phyloP scores from a whole-genome alignment of 2,797 vertebrate genomes.

The Chrosomus eos region DNA sequence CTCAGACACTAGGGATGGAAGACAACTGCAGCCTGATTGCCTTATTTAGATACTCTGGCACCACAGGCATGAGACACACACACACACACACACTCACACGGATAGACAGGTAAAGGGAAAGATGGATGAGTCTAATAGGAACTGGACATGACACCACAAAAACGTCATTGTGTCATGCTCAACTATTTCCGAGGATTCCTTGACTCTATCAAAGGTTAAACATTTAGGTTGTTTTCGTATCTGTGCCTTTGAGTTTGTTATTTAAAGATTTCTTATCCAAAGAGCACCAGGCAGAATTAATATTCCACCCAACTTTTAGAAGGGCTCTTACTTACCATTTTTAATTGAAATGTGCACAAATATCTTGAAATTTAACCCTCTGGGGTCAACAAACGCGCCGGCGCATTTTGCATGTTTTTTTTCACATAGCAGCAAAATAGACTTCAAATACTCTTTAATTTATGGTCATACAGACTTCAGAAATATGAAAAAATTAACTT shows the following conservation, averaged over 20 bases:
- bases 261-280: background rate
- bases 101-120: slow-evolving; percentile 1
- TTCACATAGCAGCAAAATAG: too few relatives aligned
- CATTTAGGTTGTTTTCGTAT: background rate
- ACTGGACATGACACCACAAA: background rate
- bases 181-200: background rate
- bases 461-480: too few relatives aligned
- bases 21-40: slow-evolving; percentile 59
- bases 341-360: too few relatives aligned
- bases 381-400: too few relatives aligned
- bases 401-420: too few relatives aligned
- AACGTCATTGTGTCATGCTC: background rate
- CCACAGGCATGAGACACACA: background rate
- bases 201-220: background rate
- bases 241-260: background rate
- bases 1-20: slow-evolving; percentile 55
- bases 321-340: background rate
- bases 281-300: background rate
- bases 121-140: background rate
- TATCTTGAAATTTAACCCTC: too few relatives aligned
- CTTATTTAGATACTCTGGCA: slow-evolving; percentile 63
- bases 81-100: background rate
- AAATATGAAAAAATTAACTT: too few relatives aligned
- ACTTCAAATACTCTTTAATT: too few relatives aligned
- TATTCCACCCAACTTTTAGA: background rate